These are phyloP conservation scores for Anguilla pacifica DNA, from an alignment of 2,797 vertebrate species.

Conservation along the genomic window DNA sequence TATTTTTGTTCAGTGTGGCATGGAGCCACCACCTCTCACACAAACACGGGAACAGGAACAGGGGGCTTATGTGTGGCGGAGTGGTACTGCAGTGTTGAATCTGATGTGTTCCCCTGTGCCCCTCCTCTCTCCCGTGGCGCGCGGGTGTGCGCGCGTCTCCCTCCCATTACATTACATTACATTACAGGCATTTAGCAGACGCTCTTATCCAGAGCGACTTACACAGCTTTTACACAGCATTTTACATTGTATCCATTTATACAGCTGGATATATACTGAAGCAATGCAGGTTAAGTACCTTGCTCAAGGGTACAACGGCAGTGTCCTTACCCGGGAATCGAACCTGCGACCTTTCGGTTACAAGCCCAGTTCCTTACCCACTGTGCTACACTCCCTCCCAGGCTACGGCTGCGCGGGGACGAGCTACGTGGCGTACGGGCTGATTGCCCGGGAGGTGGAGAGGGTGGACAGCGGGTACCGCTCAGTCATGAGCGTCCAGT, in stretches of 20 bases:
- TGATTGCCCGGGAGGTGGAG: conserved; percentile 88
- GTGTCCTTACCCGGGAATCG: too few species aligned
- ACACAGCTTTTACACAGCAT: too few species aligned
- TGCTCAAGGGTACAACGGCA: too few species aligned
- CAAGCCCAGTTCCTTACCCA: too few species aligned
- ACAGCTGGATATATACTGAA: too few species aligned
- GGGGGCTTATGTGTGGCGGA: neutral
- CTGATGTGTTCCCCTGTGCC: neutral
- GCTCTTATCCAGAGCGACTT: too few species aligned
- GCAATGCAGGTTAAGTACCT: too few species aligned
- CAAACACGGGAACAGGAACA: neutral
- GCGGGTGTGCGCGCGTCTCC: neutral
- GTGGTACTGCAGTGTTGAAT: neutral
- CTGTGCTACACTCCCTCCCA: conserved; percentile 42
- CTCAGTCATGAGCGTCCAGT: conserved; percentile 91
- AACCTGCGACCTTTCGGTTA: too few species aligned
- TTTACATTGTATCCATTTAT: too few species aligned
- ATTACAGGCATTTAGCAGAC: too few species aligned
- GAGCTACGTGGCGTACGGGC: conserved; percentile 86
- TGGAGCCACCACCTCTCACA: neutral
- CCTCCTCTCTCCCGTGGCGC: neutral
- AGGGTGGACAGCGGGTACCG: conserved; percentile 90
- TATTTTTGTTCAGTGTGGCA: neutral
- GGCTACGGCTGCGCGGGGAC: conserved; percentile 90
- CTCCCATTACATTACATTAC: conserved; percentile 43